These are phyloP conservation scores for Petrocephalus zakoni DNA, from an alignment of 2,113 vertebrate genomes.

Conservation along the genomic window DNA sequence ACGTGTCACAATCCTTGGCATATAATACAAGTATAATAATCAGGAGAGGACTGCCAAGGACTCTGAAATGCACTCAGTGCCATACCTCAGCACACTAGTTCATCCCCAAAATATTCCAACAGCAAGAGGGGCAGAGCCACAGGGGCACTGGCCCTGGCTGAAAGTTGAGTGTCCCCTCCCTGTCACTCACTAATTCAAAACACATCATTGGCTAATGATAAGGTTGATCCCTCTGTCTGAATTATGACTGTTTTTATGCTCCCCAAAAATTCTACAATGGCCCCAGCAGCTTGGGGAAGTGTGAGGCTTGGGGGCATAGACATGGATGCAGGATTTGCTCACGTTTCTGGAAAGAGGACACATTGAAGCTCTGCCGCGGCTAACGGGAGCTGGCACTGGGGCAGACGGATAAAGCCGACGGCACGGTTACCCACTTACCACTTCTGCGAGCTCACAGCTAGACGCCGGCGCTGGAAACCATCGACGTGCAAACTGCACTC, in stretches of 20 bases:
- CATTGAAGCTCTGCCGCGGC: not conserved
- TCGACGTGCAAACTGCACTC: not conserved
- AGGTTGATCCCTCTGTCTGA: not conserved
- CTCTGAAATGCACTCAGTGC: not conserved
- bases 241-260: not conserved
- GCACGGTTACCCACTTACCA: not conserved
- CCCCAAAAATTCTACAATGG: not conserved
- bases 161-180: not conserved
- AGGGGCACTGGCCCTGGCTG: not conserved
- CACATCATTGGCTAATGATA: not conserved
- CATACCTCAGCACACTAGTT: not conserved
- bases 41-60: not conserved
- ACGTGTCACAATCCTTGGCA: not conserved
- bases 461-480: not conserved
- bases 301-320: not conserved
- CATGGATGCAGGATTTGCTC: not conserved
- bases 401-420: not conserved
- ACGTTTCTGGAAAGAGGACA: not conserved
- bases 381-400: not conserved
- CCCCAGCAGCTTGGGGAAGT: not conserved
- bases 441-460: not conserved
- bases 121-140: not conserved
- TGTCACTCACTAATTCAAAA: not conserved
- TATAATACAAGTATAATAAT: not conserved
- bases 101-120: not conserved